Percentiles rank a stretch among this genome's conserved stretches.
Conservation (phyloP, 2,888 invertebrate species). For the Drosophila cyrtoloma region DNA sequence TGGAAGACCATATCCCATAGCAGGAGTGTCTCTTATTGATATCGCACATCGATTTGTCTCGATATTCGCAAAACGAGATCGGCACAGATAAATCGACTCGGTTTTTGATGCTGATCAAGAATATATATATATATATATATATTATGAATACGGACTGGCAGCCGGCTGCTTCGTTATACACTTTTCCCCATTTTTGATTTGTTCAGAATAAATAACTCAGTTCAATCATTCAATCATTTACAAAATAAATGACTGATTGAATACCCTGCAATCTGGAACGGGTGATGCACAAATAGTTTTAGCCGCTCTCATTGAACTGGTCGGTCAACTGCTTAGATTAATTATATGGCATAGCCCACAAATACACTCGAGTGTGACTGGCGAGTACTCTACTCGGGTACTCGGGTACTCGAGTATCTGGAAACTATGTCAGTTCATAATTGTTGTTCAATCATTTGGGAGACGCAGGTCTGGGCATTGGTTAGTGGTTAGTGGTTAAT, state of each 20-base stretch:
- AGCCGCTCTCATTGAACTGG: background rate
- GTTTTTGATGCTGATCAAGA: background rate
- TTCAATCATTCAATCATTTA: too few species aligned
- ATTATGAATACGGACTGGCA: too few species aligned
- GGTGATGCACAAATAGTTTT: background rate
- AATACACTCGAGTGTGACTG: constrained; percentile 10
- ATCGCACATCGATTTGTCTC: background rate
- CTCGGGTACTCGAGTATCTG: constrained; percentile 10
- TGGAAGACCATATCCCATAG: background rate
- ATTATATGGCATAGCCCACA: background rate
- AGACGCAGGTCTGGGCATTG: background rate
- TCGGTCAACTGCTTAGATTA: background rate
- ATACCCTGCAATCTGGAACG: background rate
- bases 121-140: background rate
- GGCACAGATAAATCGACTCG: background rate
- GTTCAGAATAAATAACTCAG: background rate
- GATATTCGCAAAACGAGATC: background rate
- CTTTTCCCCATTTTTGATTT: background rate
- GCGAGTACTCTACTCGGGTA: background rate
- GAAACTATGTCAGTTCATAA: constrained; percentile 35
- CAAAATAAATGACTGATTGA: background rate
- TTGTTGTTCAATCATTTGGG: constrained; percentile 25
- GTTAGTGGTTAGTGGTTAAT: constrained; percentile 17
- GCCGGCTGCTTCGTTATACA: too few species aligned
- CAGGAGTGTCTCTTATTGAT: background rate